Evolutionary conservation across 2,888 invertebrate species (phyloP).

Genomic region (Thereva unica): DNA sequence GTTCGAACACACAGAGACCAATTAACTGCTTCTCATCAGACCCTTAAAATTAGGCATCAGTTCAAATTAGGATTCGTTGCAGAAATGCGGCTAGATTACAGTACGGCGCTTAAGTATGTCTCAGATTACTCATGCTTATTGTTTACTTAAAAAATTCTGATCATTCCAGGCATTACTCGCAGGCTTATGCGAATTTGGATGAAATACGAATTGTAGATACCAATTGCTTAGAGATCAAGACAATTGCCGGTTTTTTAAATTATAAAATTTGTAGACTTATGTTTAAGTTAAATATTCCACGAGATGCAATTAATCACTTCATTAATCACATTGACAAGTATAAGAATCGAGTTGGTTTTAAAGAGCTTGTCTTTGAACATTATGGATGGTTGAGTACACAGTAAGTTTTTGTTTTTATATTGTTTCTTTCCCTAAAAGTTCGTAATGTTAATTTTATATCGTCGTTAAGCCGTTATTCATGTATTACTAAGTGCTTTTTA

Average conservation of each 20-base stretch:
- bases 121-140: too few relatives aligned
- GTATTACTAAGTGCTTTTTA: too few relatives aligned
- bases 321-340: slow-evolving; percentile 90
- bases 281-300: slow-evolving; percentile 84
- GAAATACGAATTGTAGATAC: slow-evolving; percentile 88
- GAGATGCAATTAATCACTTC: slow-evolving; percentile 95
- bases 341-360: slow-evolving; percentile 76
- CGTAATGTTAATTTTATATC: too few relatives aligned
- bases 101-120: slow-evolving; percentile 75
- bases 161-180: slow-evolving; percentile 72
- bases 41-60: slow-evolving; percentile 91
- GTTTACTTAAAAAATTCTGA: not conserved
- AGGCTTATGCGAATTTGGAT: slow-evolving; percentile 87
- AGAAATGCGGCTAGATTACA: slow-evolving; percentile 89
- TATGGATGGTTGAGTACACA: slow-evolving; percentile 94
- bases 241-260: slow-evolving; percentile 92
- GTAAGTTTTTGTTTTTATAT: slow-evolving; percentile 60
- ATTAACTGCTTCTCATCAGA: slow-evolving; percentile 86
- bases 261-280: slow-evolving; percentile 93
- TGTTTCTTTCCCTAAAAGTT: too few relatives aligned
- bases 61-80: slow-evolving; percentile 96
- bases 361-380: slow-evolving; percentile 90
- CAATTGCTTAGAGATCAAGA: slow-evolving; percentile 90
- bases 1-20: slow-evolving; percentile 89
- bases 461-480: too few relatives aligned